Evolutionary conservation across 2,797 vertebrate species (phyloP), one percentile per base, ranked within the genome.

Genomic region (Aeoliscus strigatus): DNA sequence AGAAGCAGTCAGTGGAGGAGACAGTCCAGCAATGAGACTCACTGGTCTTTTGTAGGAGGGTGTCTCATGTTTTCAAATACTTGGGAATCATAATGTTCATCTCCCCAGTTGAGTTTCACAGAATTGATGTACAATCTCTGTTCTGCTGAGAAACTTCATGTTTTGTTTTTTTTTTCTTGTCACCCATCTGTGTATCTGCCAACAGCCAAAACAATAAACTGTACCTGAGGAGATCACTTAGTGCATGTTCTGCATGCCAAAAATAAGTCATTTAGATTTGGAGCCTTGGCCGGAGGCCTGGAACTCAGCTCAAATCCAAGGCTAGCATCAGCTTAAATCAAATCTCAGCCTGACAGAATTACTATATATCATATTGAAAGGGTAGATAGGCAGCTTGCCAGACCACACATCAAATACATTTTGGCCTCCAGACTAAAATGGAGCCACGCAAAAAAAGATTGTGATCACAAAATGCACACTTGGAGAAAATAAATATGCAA

Each of bases 281-380:
- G 63, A 42, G 65, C 21, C 25, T 18, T 47, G 46, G 50, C 35
- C 10, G 4, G 43, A 68, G 39, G 45, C 46, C 69, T 81, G 69
- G 66, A 75, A 24, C 38, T 23, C 16, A 33, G 72, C 67, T 69
- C 47, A 60, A 72, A 72, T 37, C 45, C 49, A 38, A 65, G 51
- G 46, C 70, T 33, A 52, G 32, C 59, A 38, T 52, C 45, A 55
- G 37, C 48, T 17, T 63, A 45, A 67, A 81, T 79, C 79, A 78
- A 82, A 51, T 65, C 13, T 4, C 27, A 59, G 39, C 17, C 46
- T 66, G 61, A 54, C 47, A 8, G 40, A 47, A 39, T 66, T 63
- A 62, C 60, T 65, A 53, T 67, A 73, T 51, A 69, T 83, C 62
- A 81, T 62, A 66, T 64, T 75, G 51, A 69, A 67, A 67, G 36